These are phyloP conservation scores for Agonopterix heracliana DNA, from an alignment of 2,888 invertebrate genomes.

Conservation along the genomic window DNA sequence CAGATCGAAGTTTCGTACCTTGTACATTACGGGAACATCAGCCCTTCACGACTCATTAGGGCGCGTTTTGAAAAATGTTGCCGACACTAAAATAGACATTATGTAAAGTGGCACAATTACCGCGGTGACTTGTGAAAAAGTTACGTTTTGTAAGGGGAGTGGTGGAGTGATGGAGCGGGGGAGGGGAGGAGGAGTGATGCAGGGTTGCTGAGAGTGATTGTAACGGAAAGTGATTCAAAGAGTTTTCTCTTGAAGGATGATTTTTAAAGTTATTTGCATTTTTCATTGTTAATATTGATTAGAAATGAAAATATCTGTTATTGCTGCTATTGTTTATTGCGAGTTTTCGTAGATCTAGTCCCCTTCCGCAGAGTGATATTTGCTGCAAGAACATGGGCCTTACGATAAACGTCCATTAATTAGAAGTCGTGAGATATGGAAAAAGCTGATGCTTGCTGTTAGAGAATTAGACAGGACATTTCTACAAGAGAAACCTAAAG, in stretches of 20 bases:
- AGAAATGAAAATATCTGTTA: too few relatives aligned
- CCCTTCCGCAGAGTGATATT: too few relatives aligned
- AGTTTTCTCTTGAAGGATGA: neutral
- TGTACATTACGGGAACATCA: constrained; percentile 49
- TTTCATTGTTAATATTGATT: too few relatives aligned
- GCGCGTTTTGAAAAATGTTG: constrained; percentile 56
- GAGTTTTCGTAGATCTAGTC: too few relatives aligned
- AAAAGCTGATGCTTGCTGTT: too few relatives aligned
- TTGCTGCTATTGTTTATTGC: too few relatives aligned
- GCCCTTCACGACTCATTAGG: constrained; percentile 69
- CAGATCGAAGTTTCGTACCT: constrained; percentile 15
- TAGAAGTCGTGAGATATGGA: too few relatives aligned
- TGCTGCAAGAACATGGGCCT: too few relatives aligned
- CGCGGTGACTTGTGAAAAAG: constrained; percentile 56
- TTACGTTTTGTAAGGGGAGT: constrained; percentile 20
- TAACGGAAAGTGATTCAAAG: neutral
- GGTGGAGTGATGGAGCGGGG: neutral
- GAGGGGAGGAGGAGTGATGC: neutral
- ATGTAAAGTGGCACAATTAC: constrained; percentile 72
- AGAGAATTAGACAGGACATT: too few relatives aligned
- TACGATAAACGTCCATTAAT: too few relatives aligned
- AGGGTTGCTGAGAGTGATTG: neutral
- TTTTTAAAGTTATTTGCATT: neutral
- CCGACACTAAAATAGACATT: constrained; percentile 72
- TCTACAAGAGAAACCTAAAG: too few relatives aligned